A percentile compares a stretch with the other conserved stretches of the same genome.
Evolutionary conservation across 2,888 invertebrate species (phyloP).

Genomic region (Biston betularia): DNA sequence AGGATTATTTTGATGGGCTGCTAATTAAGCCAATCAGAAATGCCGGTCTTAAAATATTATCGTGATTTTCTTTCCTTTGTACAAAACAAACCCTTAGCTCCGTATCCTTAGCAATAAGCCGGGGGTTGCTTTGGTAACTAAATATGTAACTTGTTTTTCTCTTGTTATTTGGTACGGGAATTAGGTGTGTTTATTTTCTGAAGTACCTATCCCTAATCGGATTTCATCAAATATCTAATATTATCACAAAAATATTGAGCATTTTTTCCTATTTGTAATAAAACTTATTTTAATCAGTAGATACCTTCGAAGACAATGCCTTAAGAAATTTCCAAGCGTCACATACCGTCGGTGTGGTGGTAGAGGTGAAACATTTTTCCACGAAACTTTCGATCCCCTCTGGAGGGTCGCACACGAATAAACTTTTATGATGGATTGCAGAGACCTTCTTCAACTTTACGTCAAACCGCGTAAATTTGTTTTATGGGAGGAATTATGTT

Average conservation of each 20-base stretch:
- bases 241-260: conserved; percentile 7
- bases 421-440: conserved; percentile 46
- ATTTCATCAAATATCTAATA: neutral
- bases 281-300: conserved; percentile 32
- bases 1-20: conserved; percentile 14
- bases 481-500: conserved; percentile 35
- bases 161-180: conserved; percentile 16
- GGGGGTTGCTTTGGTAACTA: conserved; percentile 4
- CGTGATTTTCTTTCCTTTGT: conserved; percentile 11
- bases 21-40: conserved; percentile 23
- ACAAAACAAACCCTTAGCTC: neutral
- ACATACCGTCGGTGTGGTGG: conserved; percentile 10
- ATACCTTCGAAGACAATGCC: conserved; percentile 10
- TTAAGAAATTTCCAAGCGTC: conserved; percentile 8
- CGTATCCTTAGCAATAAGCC: conserved; percentile 16
- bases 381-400: conserved; percentile 38
- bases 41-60: conserved; percentile 9
- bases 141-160: conserved; percentile 15
- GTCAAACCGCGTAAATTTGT: conserved; percentile 34
- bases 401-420: conserved; percentile 43
- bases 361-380: conserved; percentile 37
- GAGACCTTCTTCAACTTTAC: conserved; percentile 41
- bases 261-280: conserved; percentile 1
- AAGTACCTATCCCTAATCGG: conserved; percentile 3
- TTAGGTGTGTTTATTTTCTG: conserved; percentile 4